Conservation (phyloP, 1,140 invertebrate genomes). For the Pseudomyrmex concolor region DNA sequence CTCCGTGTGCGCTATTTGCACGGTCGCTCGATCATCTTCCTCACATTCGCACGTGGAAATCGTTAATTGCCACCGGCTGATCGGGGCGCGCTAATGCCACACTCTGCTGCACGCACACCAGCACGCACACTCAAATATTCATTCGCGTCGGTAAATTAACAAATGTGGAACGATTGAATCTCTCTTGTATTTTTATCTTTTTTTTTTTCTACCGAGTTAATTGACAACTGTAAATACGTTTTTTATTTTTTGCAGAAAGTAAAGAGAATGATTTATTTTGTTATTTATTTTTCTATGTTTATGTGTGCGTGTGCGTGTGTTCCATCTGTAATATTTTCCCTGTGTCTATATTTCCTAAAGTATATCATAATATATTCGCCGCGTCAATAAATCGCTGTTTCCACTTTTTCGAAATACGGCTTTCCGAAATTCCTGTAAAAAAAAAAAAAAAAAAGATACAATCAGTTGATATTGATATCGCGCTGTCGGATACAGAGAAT, state of each 20-base stretch:
- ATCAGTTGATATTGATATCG: background rate
- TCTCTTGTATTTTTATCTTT: slow-evolving; percentile 32
- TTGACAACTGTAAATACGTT: background rate
- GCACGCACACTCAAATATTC: slow-evolving; percentile 32
- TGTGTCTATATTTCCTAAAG: background rate
- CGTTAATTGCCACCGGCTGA: slow-evolving; percentile 36
- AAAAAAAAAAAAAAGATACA: slow-evolving; percentile 10
- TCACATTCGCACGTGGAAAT: slow-evolving; percentile 8
- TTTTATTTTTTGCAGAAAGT: background rate
- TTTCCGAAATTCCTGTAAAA: too few species aligned
- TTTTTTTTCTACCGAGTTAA: slow-evolving; percentile 15
- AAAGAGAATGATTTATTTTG: slow-evolving; percentile 44
- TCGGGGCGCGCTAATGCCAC: slow-evolving; percentile 33
- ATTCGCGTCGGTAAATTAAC: slow-evolving; percentile 48
- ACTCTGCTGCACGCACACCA: background rate
- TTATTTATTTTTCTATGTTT: too few species aligned
- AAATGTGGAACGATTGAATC: slow-evolving; percentile 29
- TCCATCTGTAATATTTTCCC: background rate
- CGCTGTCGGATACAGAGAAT: slow-evolving; percentile 5
- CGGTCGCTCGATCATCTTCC: slow-evolving; percentile 28
- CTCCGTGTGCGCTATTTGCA: slow-evolving; percentile 14
- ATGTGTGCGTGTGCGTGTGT: background rate
- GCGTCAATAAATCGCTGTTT: background rate
- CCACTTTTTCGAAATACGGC: background rate
- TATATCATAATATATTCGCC: background rate